A percentile compares a stretch with the other conserved stretches of the same genome.
Evolutionary conservation across 2,113 vertebrate species (phyloP).

Genomic region (Podarcis raffonei): DNA sequence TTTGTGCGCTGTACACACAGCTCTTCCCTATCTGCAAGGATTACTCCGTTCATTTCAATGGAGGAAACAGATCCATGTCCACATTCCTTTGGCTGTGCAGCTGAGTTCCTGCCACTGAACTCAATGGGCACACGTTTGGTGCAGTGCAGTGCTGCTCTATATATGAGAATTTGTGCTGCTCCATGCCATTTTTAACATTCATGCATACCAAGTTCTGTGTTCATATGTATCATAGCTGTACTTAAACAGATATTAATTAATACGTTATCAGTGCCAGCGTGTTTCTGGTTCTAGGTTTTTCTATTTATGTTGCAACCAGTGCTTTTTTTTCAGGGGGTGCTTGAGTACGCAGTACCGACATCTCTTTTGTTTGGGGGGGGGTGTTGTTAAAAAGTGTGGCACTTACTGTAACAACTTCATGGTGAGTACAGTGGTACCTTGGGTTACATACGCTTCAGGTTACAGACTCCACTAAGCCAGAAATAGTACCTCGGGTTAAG

Average conservation of each 20-base stretch:
- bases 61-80: neutral
- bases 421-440: no score
- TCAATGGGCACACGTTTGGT: neutral
- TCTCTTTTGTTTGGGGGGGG: no score
- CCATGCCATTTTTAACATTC: neutral
- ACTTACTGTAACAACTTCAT: no score
- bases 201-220: neutral
- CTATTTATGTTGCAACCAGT: slow-evolving; percentile 50
- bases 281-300: slow-evolving; percentile 44
- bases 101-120: neutral
- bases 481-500: no score
- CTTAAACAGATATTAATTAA: slow-evolving; percentile 31
- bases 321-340: no score
- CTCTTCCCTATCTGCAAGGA: no score
- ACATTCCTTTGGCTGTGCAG: neutral
- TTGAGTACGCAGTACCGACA: no score
- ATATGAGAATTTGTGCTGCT: neutral
- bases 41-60: neutral
- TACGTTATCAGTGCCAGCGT: slow-evolving; percentile 36
- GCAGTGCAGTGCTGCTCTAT: neutral
- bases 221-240: slow-evolving; percentile 21
- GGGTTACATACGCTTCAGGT: no score
- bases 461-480: no score
- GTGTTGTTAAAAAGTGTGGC: no score
- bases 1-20: neutral